Evolutionary conservation across 2,797 vertebrate genomes (phyloP).

Genomic region (Dryobates pubescens): DNA sequence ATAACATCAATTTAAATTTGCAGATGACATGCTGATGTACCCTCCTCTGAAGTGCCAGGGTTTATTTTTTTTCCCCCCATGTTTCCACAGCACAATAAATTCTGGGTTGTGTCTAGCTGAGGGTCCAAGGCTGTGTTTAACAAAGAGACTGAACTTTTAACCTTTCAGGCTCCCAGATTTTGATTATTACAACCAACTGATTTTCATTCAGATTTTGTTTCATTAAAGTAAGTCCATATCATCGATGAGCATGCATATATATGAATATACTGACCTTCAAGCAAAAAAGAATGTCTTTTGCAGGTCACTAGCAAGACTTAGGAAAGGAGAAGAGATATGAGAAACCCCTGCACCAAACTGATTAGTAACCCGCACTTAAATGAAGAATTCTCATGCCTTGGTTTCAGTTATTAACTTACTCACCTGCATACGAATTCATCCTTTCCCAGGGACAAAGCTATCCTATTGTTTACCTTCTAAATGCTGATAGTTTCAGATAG

Average conservation of each 20-base stretch:
- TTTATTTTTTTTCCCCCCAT: background rate
- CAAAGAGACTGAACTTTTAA: slow-evolving; percentile 66
- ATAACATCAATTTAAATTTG: slow-evolving; percentile 3
- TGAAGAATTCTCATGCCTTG: background rate
- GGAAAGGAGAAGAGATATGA: background rate
- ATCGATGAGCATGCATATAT: background rate
- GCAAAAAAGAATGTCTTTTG: background rate
- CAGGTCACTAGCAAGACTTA: slow-evolving; percentile 12
- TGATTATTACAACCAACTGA: background rate
- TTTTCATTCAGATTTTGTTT: slow-evolving; percentile 26
- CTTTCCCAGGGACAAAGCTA: background rate
- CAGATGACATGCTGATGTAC: background rate
- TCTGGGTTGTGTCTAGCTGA: background rate
- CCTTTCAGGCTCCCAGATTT: slow-evolving; percentile 33
- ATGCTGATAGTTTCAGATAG: background rate
- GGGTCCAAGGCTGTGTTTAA: slow-evolving; percentile 33
- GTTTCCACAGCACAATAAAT: slow-evolving; percentile 55
- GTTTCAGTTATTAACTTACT: slow-evolving; percentile 12
- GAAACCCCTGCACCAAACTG: background rate
- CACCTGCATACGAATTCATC: background rate
- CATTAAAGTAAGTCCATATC: background rate
- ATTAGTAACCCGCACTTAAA: slow-evolving; percentile 15
- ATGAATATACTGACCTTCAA: background rate
- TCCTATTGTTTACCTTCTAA: background rate
- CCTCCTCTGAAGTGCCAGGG: background rate